These are phyloP conservation scores for Phrynosoma blainvillii DNA, from an alignment of 2,113 vertebrate species.

Conservation along the genomic window DNA sequence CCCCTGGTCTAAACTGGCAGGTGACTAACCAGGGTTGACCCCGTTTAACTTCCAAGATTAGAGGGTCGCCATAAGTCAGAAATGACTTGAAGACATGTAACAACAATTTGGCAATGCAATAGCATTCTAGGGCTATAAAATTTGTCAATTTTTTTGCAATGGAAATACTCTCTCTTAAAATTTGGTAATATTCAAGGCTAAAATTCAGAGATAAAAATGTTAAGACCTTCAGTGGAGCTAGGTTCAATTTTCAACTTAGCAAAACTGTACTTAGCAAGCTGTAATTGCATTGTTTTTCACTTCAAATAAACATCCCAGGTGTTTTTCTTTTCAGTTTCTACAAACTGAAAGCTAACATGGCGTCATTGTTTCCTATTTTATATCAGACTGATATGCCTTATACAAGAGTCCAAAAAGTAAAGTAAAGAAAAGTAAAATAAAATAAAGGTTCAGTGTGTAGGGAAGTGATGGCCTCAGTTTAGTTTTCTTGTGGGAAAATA, in stretches of 20 bases:
- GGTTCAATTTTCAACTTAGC: not conserved
- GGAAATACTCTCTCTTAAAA: not conserved
- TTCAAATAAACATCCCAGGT: fast-evolving
- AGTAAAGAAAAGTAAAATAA: not conserved
- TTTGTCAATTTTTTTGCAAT: not conserved
- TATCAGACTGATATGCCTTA: not conserved
- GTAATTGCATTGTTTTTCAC: not conserved
- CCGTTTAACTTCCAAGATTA: too few species aligned
- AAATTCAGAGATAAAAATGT: not conserved
- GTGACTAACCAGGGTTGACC: too few species aligned
- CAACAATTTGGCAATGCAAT: not conserved
- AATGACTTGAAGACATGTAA: too few species aligned
- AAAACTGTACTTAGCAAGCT: not conserved
- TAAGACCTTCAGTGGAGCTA: not conserved
- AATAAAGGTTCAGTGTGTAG: not conserved
- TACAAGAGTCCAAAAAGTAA: not conserved
- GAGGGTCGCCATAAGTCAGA: too few species aligned
- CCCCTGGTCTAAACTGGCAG: too few species aligned
- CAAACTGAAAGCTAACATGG: not conserved
- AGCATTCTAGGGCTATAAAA: not conserved
- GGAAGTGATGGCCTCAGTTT: slow-evolving; percentile 35
- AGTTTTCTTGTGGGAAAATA: slow-evolving; percentile 26
- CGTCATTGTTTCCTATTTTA: slow-evolving; percentile 1
- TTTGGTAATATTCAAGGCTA: not conserved
- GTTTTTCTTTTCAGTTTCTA: fast-evolving